These are phyloP conservation scores for Pyrocoelia pectoralis DNA, from an alignment of 2,888 invertebrate genomes.

Conservation along the genomic window DNA sequence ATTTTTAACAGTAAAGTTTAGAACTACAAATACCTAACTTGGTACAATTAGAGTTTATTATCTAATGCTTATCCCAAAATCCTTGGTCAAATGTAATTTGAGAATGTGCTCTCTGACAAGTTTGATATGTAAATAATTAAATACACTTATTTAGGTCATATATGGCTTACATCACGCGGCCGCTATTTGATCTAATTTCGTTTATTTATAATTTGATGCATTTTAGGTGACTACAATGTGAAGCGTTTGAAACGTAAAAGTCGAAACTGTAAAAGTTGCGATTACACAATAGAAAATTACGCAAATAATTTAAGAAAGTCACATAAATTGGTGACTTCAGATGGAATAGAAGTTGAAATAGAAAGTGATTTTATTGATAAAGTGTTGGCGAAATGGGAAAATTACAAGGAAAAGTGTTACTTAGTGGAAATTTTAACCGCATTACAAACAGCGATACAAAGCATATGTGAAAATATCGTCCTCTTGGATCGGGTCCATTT, in stretches of 20 bases:
- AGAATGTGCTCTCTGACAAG: too few relatives aligned
- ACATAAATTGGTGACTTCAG: constrained; percentile 43
- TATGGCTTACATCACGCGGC: too few relatives aligned
- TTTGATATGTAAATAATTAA: too few relatives aligned
- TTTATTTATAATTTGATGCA: neutral
- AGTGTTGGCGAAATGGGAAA: constrained; percentile 50
- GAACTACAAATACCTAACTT: too few relatives aligned
- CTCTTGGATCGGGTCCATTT: constrained; percentile 64
- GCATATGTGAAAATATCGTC: constrained; percentile 65
- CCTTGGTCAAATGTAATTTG: too few relatives aligned
- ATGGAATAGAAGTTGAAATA: constrained; percentile 15
- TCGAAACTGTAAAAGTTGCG: constrained; percentile 41
- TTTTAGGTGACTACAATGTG: constrained; percentile 53
- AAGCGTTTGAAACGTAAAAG: constrained; percentile 54
- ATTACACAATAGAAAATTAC: constrained; percentile 47
- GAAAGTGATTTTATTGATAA: constrained; percentile 37
- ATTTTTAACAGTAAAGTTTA: too few relatives aligned
- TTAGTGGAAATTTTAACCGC: constrained; percentile 59
- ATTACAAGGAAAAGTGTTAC: constrained; percentile 51
- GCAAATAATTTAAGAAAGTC: constrained; percentile 48
- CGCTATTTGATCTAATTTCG: too few relatives aligned
- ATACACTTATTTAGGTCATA: too few relatives aligned
- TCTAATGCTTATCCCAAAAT: too few relatives aligned
- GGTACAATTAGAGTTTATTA: too few relatives aligned
- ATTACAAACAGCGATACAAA: constrained; percentile 64